Base-by-base conservation (phyloP, 2,797 vertebrate genomes). In the Falco concolor region DNA sequence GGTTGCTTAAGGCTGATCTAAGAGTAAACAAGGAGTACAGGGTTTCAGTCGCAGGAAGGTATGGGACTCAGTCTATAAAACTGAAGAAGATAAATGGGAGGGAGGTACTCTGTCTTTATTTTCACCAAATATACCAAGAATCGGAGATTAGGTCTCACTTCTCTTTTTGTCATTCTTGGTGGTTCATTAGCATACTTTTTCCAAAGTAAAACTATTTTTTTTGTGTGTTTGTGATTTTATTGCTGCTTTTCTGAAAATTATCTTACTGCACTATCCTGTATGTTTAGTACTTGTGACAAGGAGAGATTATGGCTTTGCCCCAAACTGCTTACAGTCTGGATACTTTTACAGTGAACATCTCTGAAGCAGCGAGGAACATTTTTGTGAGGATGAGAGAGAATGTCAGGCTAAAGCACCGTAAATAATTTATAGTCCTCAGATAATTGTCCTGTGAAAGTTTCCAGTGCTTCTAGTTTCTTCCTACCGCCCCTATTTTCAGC, bases 381-480 rank as follows among this genome's bases (percentile, higher is more conserved):
- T 95, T 83, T 84, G 86, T 84, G 64, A 94, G 64, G 44, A 78
- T 87, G 57, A 92, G 72, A 82, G 36, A 74, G 88, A 85, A 94
- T 72, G 57, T 91, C 90, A 90, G 61, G 60, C 81, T 91, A 83
- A 96, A 89, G 69, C 38, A 93, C 78, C 11, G 22, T 67, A 91
- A 93, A 76, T 93, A 95, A 93, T 90, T 90, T 87, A 78, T 68
- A 85, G 68, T 80, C 75, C 78, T 96, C 86, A 92, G 75, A 87
- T 92, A 87, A 95, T 92, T 95, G 90, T 93, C 96, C 96, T 97
- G 59, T 90, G 96, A 95, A 95, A 96, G 78, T 96, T 95, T 79
- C 95, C 93, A 93, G 81, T 95, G 80, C 93, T 96, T 95, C 93
- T 90, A 96, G 84, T 96, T 95, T 95, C 88, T 89, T 87, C 75